Conservation (phyloP, 1,140 invertebrate species). For the Pseudomyrmex cubaensis region DNA sequence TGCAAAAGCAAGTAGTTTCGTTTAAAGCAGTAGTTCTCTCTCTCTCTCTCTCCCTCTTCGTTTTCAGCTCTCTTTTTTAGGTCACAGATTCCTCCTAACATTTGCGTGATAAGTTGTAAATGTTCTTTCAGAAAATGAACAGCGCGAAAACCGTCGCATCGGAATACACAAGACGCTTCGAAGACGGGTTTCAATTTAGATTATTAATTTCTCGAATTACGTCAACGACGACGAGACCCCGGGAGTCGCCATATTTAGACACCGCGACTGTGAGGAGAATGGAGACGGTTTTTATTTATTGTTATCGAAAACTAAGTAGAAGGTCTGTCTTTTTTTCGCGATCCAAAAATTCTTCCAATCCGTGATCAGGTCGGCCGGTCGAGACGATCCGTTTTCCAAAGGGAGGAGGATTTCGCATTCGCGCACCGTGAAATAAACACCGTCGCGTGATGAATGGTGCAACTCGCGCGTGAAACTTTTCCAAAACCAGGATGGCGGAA, state of each 20-base stretch:
- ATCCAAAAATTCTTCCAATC: neutral
- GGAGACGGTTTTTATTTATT: neutral
- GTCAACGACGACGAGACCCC: no score
- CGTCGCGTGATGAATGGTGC: slow-evolving; percentile 25
- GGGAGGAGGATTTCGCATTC: neutral
- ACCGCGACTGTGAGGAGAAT: no score
- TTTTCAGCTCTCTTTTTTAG: slow-evolving; percentile 7
- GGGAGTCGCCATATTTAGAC: neutral
- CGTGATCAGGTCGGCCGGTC: no score
- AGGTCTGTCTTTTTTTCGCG: neutral
- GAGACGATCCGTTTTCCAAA: neutral
- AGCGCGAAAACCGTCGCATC: neutral
- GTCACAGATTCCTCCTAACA: slow-evolving; percentile 11
- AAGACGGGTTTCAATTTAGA: neutral
- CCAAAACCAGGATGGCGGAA: neutral
- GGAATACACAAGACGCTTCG: neutral
- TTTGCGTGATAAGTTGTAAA: slow-evolving; percentile 4
- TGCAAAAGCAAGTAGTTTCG: slow-evolving; percentile 50
- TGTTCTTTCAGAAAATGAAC: slow-evolving; percentile 19
- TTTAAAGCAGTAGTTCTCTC: slow-evolving; percentile 36
- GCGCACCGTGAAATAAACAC: slow-evolving; percentile 16
- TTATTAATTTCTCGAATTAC: neutral
- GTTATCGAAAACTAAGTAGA: no score
- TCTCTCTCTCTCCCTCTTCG: neutral
- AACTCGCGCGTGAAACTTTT: slow-evolving; percentile 43